Base-by-base conservation (phyloP, 2,113 vertebrate species). In the Loxodonta africana region DNA sequence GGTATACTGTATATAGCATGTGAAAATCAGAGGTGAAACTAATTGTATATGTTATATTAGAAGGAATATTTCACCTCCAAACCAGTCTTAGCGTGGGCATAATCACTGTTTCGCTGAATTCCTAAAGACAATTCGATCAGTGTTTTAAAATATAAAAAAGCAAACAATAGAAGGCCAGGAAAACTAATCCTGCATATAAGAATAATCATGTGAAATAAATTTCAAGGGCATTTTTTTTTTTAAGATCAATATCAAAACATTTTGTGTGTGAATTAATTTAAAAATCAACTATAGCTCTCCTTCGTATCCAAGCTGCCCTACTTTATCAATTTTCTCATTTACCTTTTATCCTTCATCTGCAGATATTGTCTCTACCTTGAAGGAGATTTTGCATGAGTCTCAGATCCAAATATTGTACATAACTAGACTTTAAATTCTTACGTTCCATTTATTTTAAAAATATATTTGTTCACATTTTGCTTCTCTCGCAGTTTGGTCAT, bases 221-320 rank as follows among this genome's bases (percentile, higher is more conserved):
- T 86, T 95, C 94, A 80, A 93, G 87, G 92, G 62, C 83, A 86
- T 60, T 90, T 82, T n/a, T 33, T 62, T 74, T 67, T 92, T 95
- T 63, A 26, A 97, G 96, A 95, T 90, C 88, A 96, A 60, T 94
- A 80, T 93, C 94, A 93, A 93, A 96, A 88, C 11, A 82, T 95
- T 93, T 97, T 95, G 41, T 88, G 37, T 89, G 57, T 90, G 48
- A 95, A 92, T 90, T 95, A 95, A 95, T 96, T 96, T 95, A 74
- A 95, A 96, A 95, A 94, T 92, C 92, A 88, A 83, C 71, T 41
- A 8, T 65, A 86, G 51, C n/a, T 96, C 51, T 96, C 67, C 28
- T 93, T 94, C 62, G 33, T 90, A 53, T 63, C 84, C 41, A 51
- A 26, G 41, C 63, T 85, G 9, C 51, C 48, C 62, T 93, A 57